These are phyloP conservation scores for Pseudococcus viburni DNA, from an alignment of 2,888 invertebrate genomes.

Conservation along the genomic window DNA sequence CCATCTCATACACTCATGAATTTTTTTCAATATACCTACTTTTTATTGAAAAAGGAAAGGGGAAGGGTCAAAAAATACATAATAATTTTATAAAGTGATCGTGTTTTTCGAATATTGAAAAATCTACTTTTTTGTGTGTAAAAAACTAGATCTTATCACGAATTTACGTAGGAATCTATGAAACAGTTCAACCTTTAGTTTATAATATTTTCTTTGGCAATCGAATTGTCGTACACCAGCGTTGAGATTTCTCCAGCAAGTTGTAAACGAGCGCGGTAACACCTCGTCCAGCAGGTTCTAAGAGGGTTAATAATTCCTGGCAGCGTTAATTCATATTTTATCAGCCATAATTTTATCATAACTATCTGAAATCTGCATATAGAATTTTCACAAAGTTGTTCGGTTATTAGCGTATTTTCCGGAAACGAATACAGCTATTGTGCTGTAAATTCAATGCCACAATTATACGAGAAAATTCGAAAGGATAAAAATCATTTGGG, in stretches of 20 bases:
- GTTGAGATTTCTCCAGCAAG: not conserved
- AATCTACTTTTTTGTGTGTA: too few relatives aligned
- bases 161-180: too few relatives aligned
- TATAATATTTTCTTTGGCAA: not conserved
- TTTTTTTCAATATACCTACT: too few relatives aligned
- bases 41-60: too few relatives aligned
- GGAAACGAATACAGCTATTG: not conserved
- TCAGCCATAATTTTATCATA: not conserved
- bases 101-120: too few relatives aligned
- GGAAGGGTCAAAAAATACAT: too few relatives aligned
- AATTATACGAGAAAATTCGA: not conserved
- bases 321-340: not conserved
- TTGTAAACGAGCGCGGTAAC: not conserved
- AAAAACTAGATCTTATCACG: too few relatives aligned
- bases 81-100: too few relatives aligned
- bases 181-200: too few relatives aligned
- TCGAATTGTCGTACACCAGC: conserved; percentile 1
- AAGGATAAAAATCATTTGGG: not conserved
- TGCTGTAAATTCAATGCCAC: not conserved
- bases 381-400: not conserved
- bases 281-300: not conserved
- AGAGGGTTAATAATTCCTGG: not conserved
- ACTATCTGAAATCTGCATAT: not conserved
- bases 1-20: too few relatives aligned
- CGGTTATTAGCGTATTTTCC: not conserved